phyloP scores from a whole-genome alignment of 1,140 invertebrate species.

The Brachystomella parvula region DNA sequence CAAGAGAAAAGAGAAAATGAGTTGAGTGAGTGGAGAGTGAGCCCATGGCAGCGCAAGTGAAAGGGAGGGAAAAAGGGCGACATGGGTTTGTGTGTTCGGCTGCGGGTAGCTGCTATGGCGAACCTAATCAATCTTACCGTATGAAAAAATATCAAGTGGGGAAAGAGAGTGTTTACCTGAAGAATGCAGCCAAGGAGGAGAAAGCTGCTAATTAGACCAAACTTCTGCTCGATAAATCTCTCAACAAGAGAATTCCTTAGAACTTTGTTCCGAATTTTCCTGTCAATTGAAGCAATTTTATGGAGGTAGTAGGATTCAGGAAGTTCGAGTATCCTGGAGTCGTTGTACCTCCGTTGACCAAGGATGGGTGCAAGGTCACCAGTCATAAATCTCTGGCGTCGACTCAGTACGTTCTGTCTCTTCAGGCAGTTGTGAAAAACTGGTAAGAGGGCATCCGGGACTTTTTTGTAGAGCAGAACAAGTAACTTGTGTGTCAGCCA shows the following conservation, averaged over 20 bases:
- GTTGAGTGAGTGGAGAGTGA: too few species aligned
- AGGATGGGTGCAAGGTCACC: slow-evolving; percentile 2
- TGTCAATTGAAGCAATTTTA: background rate
- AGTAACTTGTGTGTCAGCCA: background rate
- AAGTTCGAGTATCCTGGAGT: background rate
- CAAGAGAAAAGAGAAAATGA: too few species aligned
- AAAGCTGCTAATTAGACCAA: background rate
- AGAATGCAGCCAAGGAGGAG: background rate
- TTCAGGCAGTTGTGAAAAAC: background rate
- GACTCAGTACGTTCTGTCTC: background rate
- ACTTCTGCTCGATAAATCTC: background rate
- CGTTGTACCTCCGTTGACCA: background rate
- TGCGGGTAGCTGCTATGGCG: too few species aligned
- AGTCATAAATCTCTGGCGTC: background rate
- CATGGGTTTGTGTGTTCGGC: too few species aligned
- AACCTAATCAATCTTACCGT: too few species aligned
- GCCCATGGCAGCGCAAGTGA: too few species aligned
- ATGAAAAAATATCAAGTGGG: too few species aligned
- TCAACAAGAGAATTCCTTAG: slow-evolving; percentile 1
- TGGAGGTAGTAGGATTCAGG: background rate
- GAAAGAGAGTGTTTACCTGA: too few species aligned
- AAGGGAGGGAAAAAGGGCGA: too few species aligned
- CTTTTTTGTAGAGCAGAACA: background rate
- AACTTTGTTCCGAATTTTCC: background rate
- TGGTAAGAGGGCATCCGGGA: background rate